A percentile compares a stretch with the other conserved stretches of the same genome.
Evolutionary conservation across 1,140 invertebrate species (phyloP).

Genomic region (Andrena cerasifolii): DNA sequence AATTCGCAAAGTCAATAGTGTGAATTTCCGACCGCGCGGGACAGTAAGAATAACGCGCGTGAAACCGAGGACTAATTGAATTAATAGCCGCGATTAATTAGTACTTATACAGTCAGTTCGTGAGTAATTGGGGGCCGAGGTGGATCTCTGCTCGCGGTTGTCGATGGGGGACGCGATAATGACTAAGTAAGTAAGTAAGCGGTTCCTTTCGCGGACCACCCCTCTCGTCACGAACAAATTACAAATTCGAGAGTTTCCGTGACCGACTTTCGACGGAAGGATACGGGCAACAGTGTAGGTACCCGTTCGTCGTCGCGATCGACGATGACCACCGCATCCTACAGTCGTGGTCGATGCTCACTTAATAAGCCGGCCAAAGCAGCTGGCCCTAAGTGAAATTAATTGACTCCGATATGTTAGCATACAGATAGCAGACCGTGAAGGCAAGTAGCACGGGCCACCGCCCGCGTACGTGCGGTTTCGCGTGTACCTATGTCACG

Average conservation of each 20-base stretch:
- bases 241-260: too few species aligned
- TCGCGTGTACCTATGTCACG: conserved; percentile 27
- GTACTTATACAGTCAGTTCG: neutral
- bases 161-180: neutral
- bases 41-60: neutral
- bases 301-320: too few species aligned
- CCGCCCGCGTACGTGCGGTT: conserved; percentile 37
- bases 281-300: too few species aligned
- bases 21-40: conserved; percentile 37
- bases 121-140: too few species aligned
- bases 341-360: conserved; percentile 18
- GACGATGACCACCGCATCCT: neutral
- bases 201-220: too few species aligned
- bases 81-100: conserved; percentile 38
- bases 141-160: too few species aligned
- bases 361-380: conserved; percentile 37
- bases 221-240: too few species aligned
- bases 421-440: conserved; percentile 52
- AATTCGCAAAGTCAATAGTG: conserved; percentile 45
- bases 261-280: too few species aligned
- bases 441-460: conserved; percentile 45
- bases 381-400: conserved; percentile 68
- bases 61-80: conserved; percentile 14
- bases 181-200: too few species aligned
- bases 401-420: conserved; percentile 61